Evolutionary conservation across 1,140 invertebrate genomes (phyloP).

Genomic region (Eurosta solidaginis): DNA sequence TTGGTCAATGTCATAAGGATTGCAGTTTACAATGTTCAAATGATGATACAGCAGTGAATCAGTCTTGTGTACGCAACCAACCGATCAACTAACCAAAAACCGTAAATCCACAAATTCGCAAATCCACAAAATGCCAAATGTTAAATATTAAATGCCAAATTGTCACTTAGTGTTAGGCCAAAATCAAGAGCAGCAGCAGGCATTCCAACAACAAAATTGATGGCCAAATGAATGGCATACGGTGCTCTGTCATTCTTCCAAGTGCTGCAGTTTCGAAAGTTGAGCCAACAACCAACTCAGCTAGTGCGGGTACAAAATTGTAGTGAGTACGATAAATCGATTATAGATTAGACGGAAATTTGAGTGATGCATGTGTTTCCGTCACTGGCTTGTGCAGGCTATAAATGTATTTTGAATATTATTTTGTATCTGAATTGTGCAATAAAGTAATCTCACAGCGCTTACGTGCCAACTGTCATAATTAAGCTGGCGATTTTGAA

Average conservation of each 20-base stretch:
- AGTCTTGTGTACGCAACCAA: neutral
- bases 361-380: neutral
- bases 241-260: neutral
- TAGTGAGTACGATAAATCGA: conserved; percentile 8
- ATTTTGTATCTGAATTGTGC: neutral
- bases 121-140: neutral
- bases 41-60: neutral
- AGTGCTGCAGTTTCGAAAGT: neutral
- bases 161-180: neutral
- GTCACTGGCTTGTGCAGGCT: neutral
- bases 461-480: neutral
- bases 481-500: neutral
- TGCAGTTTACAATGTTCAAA: neutral
- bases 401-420: too few relatives aligned
- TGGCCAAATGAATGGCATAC: neutral
- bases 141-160: neutral
- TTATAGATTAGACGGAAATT: conserved; percentile 24
- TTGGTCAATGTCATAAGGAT: neutral
- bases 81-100: neutral
- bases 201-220: neutral
- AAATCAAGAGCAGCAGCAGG: neutral
- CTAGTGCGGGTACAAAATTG: too few relatives aligned
- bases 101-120: neutral
- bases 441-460: neutral
- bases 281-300: too few relatives aligned